Base-by-base conservation (phyloP, 2,888 invertebrate genomes). In the Spisula solida region DNA sequence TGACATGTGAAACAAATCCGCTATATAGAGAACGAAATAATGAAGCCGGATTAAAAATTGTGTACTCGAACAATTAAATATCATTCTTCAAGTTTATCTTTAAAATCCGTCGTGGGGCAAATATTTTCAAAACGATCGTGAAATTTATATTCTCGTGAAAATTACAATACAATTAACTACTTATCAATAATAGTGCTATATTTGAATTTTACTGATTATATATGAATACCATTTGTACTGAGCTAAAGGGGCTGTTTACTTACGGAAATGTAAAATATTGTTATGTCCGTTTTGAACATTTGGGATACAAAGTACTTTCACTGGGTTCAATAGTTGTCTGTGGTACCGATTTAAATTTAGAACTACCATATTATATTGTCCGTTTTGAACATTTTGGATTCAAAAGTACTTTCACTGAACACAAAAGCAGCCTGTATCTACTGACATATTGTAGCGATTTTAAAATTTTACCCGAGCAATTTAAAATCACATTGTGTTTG, bases 11-110 rank as follows among this genome's bases (percentile, higher is more conserved):
- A 34, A 75, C 75, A 75, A 75, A 75, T 31, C 25, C 75, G 25
- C 75, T 12, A 75, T 18, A 31, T 34, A 75, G 75, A 75, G 8
- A 75, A 31, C 31, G 34, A 75, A 34, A 75, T 31, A 75, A 75
- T 75, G 75, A 75, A 75, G 34, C 14, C 16, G 75, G 75, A 75
- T 75, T 75, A 75, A 25, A 41, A 16, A 31, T 5, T 75, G 31
- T 18, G 25, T 75, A 75, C 18, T 18, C 34, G 16, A 75, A 75
- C 75, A 75, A 75, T 75, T 75, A 75, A 75, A 70, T 25, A n/a
- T 25, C 25, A 25, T 70, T 70, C 4, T 70, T 31, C 70, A 70
- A 56, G 56, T 56, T 56, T 56, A 56, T 56, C 56, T 56, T 56
- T 56, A 56, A 56, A 56, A 25, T 66, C 60, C 25, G 51, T 66